A percentile compares a stretch with the other conserved stretches of the same genome.
Evolutionary conservation across 2,888 invertebrate genomes (phyloP).

Genomic region (Agriopis leucophaearia): DNA sequence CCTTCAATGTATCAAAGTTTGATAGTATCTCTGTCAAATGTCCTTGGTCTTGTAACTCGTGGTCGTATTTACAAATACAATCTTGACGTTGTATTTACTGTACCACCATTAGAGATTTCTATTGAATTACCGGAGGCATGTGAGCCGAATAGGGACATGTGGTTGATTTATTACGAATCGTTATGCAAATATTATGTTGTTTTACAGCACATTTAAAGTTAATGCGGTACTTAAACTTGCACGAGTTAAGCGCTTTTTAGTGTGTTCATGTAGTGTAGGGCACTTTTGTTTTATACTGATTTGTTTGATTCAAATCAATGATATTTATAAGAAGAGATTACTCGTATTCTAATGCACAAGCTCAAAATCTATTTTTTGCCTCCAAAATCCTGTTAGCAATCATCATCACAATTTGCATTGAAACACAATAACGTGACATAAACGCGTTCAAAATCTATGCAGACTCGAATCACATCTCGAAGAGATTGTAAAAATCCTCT

Average conservation of each 20-base stretch:
- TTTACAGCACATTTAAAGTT: conserved; percentile 55
- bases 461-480: conserved; percentile 62
- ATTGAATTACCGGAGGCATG: conserved; percentile 44
- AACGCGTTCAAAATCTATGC: conserved; percentile 62
- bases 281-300: neutral
- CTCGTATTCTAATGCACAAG: neutral
- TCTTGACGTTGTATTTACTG: conserved; percentile 30
- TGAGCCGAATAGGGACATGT: conserved; percentile 38
- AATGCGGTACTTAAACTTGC: conserved; percentile 35
- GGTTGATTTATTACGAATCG: conserved; percentile 50
- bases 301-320: too few relatives aligned
- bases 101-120: conserved; percentile 35
- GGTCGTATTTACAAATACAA: conserved; percentile 13
- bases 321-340: too few relatives aligned
- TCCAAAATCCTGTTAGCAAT: conserved; percentile 15
- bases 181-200: conserved; percentile 58
- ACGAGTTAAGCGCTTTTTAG: conserved; percentile 14
- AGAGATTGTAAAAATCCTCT: conserved; percentile 72
- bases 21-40: conserved; percentile 22
- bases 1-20: conserved; percentile 20
- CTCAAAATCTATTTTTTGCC: neutral
- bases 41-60: conserved; percentile 17
- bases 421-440: conserved; percentile 67
- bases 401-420: conserved; percentile 68
- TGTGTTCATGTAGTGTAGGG: conserved; percentile 7